phyloP scores from a whole-genome alignment of 2,113 vertebrate species.

The Pelodiscus sinensis region DNA sequence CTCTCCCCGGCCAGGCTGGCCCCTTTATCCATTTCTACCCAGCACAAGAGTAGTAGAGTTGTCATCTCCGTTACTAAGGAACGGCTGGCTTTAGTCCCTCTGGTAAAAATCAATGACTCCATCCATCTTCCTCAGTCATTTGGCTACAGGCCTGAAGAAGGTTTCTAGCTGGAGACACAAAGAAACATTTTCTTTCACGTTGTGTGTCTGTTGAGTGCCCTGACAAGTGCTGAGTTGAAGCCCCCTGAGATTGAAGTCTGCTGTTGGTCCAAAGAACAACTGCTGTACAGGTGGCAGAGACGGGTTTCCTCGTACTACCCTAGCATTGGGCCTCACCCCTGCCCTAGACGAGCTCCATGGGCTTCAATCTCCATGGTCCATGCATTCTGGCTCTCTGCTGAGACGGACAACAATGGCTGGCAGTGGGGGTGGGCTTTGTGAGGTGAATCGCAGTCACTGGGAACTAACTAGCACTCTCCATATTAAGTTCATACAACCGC shows the following conservation, averaged over 20 bases:
- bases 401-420: rapidly evolving
- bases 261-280: not conserved
- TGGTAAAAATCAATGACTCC: slow-evolving; percentile 3
- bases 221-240: not conserved
- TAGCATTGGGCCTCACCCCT: not conserved
- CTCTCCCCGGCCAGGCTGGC: not conserved
- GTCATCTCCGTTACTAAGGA: not conserved
- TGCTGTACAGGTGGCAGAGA: not conserved
- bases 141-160: slow-evolving; percentile 15
- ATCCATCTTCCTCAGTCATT: slow-evolving; percentile 23
- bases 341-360: not conserved
- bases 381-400: not conserved
- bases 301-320: not conserved
- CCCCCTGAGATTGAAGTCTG: not conserved
- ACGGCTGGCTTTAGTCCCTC: not conserved
- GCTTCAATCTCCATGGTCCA: not conserved
- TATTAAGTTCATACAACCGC: not conserved
- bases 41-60: not conserved
- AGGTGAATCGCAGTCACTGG: not conserved
- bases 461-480: not conserved
- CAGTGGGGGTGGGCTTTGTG: not conserved
- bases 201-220: slow-evolving; percentile 6
- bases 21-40: not conserved
- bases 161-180: slow-evolving; percentile 24
- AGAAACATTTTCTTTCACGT: slow-evolving; percentile 13